A percentile compares a stretch with the other conserved stretches of the same genome.
These are phyloP conservation scores for Timandra comae DNA, from an alignment of 2,888 invertebrate genomes.

Conservation along the genomic window DNA sequence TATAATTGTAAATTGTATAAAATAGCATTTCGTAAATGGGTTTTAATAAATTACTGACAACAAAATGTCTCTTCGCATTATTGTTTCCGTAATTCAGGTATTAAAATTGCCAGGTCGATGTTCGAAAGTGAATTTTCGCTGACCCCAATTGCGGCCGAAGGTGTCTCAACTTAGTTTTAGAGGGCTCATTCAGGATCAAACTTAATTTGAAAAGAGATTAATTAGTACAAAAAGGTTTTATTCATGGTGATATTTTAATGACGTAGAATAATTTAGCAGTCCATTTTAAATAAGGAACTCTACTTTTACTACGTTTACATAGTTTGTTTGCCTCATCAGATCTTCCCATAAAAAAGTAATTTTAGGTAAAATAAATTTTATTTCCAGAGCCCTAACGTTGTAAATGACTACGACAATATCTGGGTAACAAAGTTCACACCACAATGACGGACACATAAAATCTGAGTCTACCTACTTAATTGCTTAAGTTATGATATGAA, in stretches of 20 bases:
- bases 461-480: not conserved
- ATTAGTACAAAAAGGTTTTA: not conserved
- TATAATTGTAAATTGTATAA: too few relatives aligned
- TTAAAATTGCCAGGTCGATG: slow-evolving; percentile 27
- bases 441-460: not conserved
- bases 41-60: slow-evolving; percentile 7
- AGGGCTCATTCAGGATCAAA: slow-evolving; percentile 14
- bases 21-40: slow-evolving; percentile 3
- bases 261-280: too few relatives aligned
- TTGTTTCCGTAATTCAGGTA: slow-evolving; percentile 28
- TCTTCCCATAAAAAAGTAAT: too few relatives aligned
- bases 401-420: too few relatives aligned
- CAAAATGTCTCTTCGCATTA: slow-evolving; percentile 16
- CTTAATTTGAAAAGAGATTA: slow-evolving; percentile 12
- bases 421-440: too few relatives aligned
- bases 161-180: slow-evolving; percentile 27
- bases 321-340: too few relatives aligned
- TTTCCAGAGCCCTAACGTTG: too few relatives aligned
- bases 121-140: slow-evolving; percentile 30
- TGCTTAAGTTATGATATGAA: slow-evolving; percentile 1
- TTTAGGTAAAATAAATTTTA: too few relatives aligned
- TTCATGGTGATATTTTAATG: too few relatives aligned
- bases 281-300: too few relatives aligned
- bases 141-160: slow-evolving; percentile 37
- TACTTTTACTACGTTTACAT: too few relatives aligned